Percentiles rank a stretch among this genome's conserved stretches.
These are phyloP conservation scores for Patella ulyssiponensis DNA, from an alignment of 2,888 invertebrate genomes.

Conservation along the genomic window DNA sequence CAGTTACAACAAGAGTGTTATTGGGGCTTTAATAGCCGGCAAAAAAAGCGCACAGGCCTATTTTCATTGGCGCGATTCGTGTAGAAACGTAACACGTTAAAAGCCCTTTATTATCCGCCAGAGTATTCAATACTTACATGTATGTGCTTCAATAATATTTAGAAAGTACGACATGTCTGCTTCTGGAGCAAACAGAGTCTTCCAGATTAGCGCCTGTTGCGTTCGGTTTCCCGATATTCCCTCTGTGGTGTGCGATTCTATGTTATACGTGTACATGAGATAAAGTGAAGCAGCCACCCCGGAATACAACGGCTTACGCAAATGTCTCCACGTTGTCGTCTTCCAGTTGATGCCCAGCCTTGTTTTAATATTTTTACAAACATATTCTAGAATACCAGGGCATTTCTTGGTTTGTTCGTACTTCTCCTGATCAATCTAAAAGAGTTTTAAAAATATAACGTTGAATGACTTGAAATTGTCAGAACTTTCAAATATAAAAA, in stretches of 20 bases:
- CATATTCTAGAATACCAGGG: not conserved
- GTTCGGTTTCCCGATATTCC: not conserved
- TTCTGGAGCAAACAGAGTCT: conserved; percentile 7
- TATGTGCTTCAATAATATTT: no score
- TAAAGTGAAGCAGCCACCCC: conserved; percentile 34
- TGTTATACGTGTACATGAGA: conserved; percentile 13
- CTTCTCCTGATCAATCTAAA: conserved; percentile 1
- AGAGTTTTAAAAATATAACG: no score
- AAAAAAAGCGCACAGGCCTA: no score
- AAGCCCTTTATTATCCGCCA: no score
- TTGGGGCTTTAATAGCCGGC: no score
- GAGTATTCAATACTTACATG: no score
- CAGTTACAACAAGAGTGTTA: no score
- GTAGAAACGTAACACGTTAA: no score
- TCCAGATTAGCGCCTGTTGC: conserved; percentile 28
- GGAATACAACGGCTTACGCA: conserved; percentile 36
- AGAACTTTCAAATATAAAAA: no score
- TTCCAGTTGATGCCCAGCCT: conserved; percentile 30
- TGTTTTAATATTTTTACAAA: conserved; percentile 21
- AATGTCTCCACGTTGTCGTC: conserved; percentile 29
- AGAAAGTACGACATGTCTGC: no score
- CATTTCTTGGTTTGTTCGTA: conserved; percentile 20
- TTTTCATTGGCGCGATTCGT: no score
- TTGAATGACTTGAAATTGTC: no score
- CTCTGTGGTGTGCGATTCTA: conserved; percentile 12